Conservation (phyloP, 2,113 vertebrate genomes). For the Epinephelus lanceolatus region DNA sequence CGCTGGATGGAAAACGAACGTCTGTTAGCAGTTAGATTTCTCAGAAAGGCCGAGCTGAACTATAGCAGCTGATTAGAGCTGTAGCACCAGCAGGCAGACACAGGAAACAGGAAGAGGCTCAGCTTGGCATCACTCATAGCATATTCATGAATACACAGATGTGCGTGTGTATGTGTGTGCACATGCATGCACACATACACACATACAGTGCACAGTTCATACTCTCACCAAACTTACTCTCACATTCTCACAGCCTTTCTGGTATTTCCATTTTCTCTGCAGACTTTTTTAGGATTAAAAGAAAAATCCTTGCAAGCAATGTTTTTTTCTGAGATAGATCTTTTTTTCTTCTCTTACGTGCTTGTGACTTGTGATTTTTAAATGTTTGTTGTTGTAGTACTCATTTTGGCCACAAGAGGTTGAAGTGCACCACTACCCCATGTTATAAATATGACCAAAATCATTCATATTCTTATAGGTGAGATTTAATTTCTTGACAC, state of each 20-base stretch:
- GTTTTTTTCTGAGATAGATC: no score
- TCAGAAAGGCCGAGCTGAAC: neutral
- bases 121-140: slow-evolving; percentile 15
- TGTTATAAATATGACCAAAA: no score
- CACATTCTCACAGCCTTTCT: neutral
- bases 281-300: neutral
- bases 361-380: no score
- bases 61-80: slow-evolving; percentile 38
- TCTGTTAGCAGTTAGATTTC: neutral
- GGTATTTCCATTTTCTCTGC: neutral
- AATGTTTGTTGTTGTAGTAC: no score
- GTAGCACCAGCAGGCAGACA: slow-evolving; percentile 9
- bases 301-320: neutral
- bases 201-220: neutral
- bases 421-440: no score
- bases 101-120: slow-evolving; percentile 19
- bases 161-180: neutral
- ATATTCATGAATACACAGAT: slow-evolving; percentile 7
- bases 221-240: neutral
- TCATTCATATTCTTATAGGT: no score
- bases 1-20: neutral
- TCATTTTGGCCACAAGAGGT: no score
- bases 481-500: no score
- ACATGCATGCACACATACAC: neutral
- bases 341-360: no score